Conservation (phyloP, 2,888 invertebrate species). For the Anoncus sp. region DNA sequence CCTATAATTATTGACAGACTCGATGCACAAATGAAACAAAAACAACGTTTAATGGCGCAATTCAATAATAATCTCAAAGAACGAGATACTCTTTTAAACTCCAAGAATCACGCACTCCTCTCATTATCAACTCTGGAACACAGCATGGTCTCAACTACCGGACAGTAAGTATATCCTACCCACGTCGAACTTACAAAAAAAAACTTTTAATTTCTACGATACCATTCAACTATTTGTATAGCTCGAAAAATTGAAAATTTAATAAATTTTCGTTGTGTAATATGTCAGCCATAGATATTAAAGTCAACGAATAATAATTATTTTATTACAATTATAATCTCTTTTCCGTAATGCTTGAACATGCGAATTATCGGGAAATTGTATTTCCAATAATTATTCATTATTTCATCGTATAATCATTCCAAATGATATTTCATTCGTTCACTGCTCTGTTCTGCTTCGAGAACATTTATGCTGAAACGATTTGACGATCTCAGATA, state of each 20-base stretch:
- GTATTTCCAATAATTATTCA: neutral
- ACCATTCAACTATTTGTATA: too few species aligned
- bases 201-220: too few species aligned
- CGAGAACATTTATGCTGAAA: neutral
- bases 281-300: too few species aligned
- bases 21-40: conserved; percentile 84
- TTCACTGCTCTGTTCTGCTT: neutral
- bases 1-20: conserved; percentile 77
- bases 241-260: too few species aligned
- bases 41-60: conserved; percentile 83
- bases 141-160: conserved; percentile 75
- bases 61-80: conserved; percentile 83
- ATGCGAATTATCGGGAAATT: too few species aligned
- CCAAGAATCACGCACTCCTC: conserved; percentile 84
- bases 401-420: neutral
- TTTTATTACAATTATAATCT: too few species aligned
- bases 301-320: too few species aligned
- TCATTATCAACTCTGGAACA: conserved; percentile 85
- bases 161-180: conserved; percentile 70
- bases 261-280: too few species aligned
- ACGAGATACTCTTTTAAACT: conserved; percentile 84
- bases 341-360: too few species aligned
- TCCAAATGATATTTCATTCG: neutral
- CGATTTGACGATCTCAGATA: conserved; percentile 83
- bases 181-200: neutral